Percentiles rank a stretch among this genome's conserved stretches.
Conservation (phyloP, 2,888 invertebrate genomes). For the Ormyrus thymus region DNA sequence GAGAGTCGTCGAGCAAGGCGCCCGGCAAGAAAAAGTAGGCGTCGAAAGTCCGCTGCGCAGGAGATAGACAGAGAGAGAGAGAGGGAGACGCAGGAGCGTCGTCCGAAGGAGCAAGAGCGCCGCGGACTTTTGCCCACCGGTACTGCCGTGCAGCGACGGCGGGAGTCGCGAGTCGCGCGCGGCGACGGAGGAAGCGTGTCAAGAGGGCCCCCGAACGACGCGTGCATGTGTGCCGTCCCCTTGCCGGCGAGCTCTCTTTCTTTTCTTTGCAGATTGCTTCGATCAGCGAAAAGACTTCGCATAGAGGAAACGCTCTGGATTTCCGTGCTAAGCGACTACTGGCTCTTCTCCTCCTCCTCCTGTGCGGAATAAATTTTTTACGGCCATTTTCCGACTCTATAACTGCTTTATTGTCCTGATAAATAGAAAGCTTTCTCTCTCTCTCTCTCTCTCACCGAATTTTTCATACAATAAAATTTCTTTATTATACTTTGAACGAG, state of each 20-base stretch:
- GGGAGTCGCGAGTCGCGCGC: too few relatives aligned
- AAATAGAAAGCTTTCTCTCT: neutral
- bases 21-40: too few relatives aligned
- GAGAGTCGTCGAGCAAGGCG: too few relatives aligned
- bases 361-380: neutral
- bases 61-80: too few relatives aligned
- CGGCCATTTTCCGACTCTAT: too few relatives aligned
- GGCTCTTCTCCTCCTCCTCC: neutral
- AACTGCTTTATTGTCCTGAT: neutral
- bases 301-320: neutral
- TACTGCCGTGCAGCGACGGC: neutral
- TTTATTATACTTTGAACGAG: too few relatives aligned
- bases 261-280: conserved; percentile 33
- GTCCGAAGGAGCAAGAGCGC: neutral
- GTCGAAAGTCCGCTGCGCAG: too few relatives aligned
- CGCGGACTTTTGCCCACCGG: too few relatives aligned
- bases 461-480: too few relatives aligned
- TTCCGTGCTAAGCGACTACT: too few relatives aligned
- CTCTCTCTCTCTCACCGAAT: too few relatives aligned
- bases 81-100: neutral
- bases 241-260: conserved; percentile 11
- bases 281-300: conserved; percentile 20
- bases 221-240: neutral
- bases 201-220: conserved; percentile 26
- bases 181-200: conserved; percentile 39